phyloP scores from a whole-genome alignment of 2,113 vertebrate genomes.

The Cavia porcellus region DNA sequence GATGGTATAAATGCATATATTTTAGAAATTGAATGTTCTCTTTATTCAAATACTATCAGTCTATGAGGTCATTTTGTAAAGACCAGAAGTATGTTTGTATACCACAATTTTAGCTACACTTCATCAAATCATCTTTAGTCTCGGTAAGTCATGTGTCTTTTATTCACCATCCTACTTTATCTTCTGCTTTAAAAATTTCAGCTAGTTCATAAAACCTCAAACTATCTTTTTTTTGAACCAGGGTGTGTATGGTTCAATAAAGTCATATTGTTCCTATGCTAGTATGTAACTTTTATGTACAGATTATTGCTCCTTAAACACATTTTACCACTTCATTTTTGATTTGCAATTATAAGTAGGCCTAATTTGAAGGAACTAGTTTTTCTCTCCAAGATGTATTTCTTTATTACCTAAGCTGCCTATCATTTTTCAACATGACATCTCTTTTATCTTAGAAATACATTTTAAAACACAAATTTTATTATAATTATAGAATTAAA shows the following conservation, averaged over 20 bases:
- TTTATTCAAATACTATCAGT: constrained; percentile 1
- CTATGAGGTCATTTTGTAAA: constrained; percentile 22
- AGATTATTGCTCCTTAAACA: constrained; percentile 20
- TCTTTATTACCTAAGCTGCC: constrained; percentile 36
- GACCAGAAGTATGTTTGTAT: not conserved
- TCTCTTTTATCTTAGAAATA: constrained; percentile 44
- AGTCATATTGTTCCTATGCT: constrained; percentile 18
- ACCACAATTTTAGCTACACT: constrained; percentile 26
- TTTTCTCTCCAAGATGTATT: constrained; percentile 46
- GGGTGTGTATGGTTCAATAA: constrained; percentile 35
- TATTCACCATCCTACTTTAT: not conserved
- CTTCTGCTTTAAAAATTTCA: not conserved
- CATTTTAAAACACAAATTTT: constrained; percentile 33
- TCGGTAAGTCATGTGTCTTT: not conserved
- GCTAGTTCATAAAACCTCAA: not conserved
- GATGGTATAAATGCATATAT: not conserved
- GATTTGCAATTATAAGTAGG: constrained; percentile 26
- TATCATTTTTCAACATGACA: constrained; percentile 56
- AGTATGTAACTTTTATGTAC: constrained; percentile 57
- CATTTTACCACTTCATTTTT: constrained; percentile 37
- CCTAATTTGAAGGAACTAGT: constrained; percentile 61
- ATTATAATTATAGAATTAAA: constrained; percentile 60
- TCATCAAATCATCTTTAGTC: not conserved
- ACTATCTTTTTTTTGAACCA: constrained; percentile 12
- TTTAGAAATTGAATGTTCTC: constrained; percentile 10